Evolutionary conservation across 1,140 invertebrate genomes (phyloP).

Genomic region (Psilanteris sp.): DNA sequence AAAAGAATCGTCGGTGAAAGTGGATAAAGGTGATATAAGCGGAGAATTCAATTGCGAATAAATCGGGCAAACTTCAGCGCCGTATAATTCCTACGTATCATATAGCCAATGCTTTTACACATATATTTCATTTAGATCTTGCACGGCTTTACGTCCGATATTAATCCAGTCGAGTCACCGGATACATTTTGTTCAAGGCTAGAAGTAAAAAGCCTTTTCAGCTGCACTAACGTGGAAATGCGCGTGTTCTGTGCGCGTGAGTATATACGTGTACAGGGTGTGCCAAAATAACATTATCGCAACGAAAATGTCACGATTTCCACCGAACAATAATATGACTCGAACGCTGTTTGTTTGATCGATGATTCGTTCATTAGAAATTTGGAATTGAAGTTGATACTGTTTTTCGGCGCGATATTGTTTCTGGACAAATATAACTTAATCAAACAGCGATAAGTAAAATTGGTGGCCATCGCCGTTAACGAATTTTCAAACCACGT

Average conservation of each 20-base stretch:
- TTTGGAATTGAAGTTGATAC: constrained; percentile 4
- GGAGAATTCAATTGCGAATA: constrained; percentile 27
- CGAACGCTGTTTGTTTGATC: constrained; percentile 30
- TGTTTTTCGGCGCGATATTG: too few species aligned
- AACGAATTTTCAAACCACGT: too few species aligned
- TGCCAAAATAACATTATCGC: constrained; percentile 55
- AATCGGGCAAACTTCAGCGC: constrained; percentile 24
- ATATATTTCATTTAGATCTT: constrained; percentile 62
- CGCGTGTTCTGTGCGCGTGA: constrained; percentile 30
- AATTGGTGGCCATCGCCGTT: too few species aligned
- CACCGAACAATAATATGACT: constrained; percentile 14
- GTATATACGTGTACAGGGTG: constrained; percentile 39
- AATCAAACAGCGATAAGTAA: too few species aligned
- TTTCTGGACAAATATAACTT: too few species aligned
- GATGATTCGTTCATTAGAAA: constrained; percentile 18
- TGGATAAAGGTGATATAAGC: constrained; percentile 6
- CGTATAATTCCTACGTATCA: constrained; percentile 47
- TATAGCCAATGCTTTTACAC: constrained; percentile 45
- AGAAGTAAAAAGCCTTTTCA: constrained; percentile 80
- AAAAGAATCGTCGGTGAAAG: background rate
- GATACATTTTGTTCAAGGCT: constrained; percentile 80
- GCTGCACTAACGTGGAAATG: constrained; percentile 71
- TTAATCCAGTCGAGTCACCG: constrained; percentile 72
- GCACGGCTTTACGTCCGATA: constrained; percentile 55
- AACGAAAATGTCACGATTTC: constrained; percentile 50